A percentile compares a stretch with the other conserved stretches of the same genome.
These are phyloP conservation scores for Brachionus paranguensis DNA, from an alignment of 1,140 invertebrate species.

Conservation along the genomic window DNA sequence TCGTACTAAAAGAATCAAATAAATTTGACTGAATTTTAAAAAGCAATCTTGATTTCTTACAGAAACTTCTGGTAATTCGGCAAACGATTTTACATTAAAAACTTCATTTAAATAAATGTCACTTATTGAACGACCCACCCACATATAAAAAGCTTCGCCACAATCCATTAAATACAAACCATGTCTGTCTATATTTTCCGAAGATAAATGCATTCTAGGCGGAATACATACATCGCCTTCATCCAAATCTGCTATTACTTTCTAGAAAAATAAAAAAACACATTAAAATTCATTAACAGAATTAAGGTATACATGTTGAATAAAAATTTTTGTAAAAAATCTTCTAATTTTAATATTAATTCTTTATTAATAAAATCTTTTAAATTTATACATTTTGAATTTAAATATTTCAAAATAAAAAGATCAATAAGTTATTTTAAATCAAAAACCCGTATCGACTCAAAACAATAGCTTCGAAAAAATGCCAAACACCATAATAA, in stretches of 20 bases:
- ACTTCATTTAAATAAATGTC: slow-evolving; percentile 69
- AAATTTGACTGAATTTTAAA: slow-evolving; percentile 42
- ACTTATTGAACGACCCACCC: slow-evolving; percentile 74
- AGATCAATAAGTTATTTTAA: no score
- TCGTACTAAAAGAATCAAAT: slow-evolving; percentile 61
- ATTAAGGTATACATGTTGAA: no score
- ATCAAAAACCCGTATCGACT: no score
- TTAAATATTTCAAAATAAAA: no score
- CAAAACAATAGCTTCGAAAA: no score
- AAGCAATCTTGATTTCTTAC: slow-evolving; percentile 52
- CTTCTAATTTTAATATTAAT: no score
- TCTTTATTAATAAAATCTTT: no score
- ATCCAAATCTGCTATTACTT: not conserved
- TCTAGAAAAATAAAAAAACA: not conserved
- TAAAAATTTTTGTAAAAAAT: no score
- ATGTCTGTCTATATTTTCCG: slow-evolving; percentile 70
- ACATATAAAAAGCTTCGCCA: slow-evolving; percentile 74
- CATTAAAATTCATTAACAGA: not conserved
- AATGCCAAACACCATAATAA: no score
- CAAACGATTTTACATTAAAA: slow-evolving; percentile 63
- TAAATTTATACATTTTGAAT: no score
- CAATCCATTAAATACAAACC: slow-evolving; percentile 87
- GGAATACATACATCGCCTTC: slow-evolving; percentile 44
- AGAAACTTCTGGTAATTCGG: slow-evolving; percentile 63
- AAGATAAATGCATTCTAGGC: slow-evolving; percentile 61